Conservation (phyloP, 2,113 vertebrate genomes). For the Dromas ardeola region DNA sequence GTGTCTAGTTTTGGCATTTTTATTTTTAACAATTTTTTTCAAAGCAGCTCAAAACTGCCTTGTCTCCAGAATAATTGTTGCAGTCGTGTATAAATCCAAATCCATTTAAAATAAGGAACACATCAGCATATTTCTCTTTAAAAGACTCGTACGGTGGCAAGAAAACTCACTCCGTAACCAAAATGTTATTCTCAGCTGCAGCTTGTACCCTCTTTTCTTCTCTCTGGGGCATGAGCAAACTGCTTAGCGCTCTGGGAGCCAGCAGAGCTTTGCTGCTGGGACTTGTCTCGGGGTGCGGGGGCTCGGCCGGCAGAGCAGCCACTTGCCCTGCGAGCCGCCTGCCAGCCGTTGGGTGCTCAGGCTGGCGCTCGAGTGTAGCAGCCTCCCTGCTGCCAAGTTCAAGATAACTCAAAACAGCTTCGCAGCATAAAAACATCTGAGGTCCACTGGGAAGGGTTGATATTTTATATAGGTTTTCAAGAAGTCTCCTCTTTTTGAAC, state of each 20-base stretch:
- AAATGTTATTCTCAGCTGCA: not conserved
- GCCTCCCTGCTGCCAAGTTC: not conserved
- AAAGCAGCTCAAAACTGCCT: not conserved
- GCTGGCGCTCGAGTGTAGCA: rapidly evolving
- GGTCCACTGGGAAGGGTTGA: not conserved
- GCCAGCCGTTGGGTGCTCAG: not conserved
- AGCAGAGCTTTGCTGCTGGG: not conserved
- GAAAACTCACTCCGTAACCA: not conserved
- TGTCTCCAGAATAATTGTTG: not conserved
- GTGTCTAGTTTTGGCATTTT: not conserved
- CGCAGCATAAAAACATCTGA: not conserved
- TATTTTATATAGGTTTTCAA: not conserved
- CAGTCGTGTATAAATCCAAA: not conserved
- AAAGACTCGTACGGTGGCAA: not conserved
- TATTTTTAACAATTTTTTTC: not conserved
- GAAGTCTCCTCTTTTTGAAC: not conserved
- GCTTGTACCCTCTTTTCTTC: not conserved
- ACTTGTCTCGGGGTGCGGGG: rapidly evolving
- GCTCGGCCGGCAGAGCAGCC: rapidly evolving
- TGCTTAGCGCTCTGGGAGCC: rapidly evolving
- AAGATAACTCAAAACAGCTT: not conserved
- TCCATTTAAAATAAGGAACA: not conserved
- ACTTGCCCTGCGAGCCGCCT: not conserved
- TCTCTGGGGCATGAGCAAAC: not conserved
- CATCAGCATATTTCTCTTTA: not conserved